Evolutionary conservation across 2,888 invertebrate species (phyloP).

Genomic region (Eretmocerus hayati): DNA sequence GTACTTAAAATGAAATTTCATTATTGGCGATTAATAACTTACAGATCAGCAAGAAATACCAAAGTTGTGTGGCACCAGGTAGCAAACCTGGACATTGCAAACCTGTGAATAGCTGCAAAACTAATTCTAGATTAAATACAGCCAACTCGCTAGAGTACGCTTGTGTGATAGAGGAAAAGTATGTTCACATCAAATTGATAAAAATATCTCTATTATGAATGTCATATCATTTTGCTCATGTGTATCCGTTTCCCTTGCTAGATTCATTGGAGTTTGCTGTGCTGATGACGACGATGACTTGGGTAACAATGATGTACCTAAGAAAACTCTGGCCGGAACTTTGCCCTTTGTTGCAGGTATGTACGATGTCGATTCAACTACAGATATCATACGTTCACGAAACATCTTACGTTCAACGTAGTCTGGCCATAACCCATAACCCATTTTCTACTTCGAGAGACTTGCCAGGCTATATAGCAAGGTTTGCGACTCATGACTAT

Average conservation of each 20-base stretch:
- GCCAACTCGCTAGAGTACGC: conserved; percentile 59
- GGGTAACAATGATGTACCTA: conserved; percentile 4
- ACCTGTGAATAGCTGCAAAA: conserved; percentile 54
- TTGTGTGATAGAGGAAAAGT: conserved; percentile 64
- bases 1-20: too few relatives aligned
- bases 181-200: conserved; percentile 39
- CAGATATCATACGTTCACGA: too few relatives aligned
- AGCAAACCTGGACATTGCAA: conserved; percentile 63
- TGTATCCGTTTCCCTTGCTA: conserved; percentile 24
- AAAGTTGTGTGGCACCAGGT: conserved; percentile 53
- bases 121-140: conserved; percentile 55
- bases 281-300: conserved; percentile 50
- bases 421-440: too few relatives aligned
- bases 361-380: too few relatives aligned
- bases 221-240: not conserved
- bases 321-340: conserved; percentile 24
- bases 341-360: conserved; percentile 33
- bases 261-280: conserved; percentile 69
- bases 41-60: not conserved
- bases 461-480: too few relatives aligned
- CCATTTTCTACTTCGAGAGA: too few relatives aligned
- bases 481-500: too few relatives aligned
- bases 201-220: not conserved
- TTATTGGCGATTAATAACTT: too few relatives aligned
- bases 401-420: too few relatives aligned